A percentile compares a stretch with the other conserved stretches of the same genome.
phyloP scores from a whole-genome alignment of 1,140 invertebrate genomes.

The Streblospio benedicti region DNA sequence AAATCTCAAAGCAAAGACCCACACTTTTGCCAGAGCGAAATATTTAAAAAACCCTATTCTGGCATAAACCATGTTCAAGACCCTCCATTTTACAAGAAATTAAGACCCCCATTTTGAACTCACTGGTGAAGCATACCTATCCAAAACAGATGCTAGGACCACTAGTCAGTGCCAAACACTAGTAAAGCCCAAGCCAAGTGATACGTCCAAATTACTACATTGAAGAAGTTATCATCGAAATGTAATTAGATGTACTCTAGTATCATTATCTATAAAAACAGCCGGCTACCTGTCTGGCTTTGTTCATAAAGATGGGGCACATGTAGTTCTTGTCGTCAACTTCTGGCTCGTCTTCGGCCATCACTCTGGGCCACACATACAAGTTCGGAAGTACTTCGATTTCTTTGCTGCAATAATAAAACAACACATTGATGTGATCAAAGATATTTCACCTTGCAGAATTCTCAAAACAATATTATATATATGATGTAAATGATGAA shows the following conservation, averaged over 20 bases:
- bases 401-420: slow-evolving; percentile 3
- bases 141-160: too few relatives aligned
- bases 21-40: too few relatives aligned
- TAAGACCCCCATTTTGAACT: too few relatives aligned
- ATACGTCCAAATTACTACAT: too few relatives aligned
- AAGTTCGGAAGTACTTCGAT: slow-evolving; percentile 9
- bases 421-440: background rate
- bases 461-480: slow-evolving; percentile 17
- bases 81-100: too few relatives aligned
- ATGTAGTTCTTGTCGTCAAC: slow-evolving; percentile 15
- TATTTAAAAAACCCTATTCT: too few relatives aligned
- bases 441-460: background rate
- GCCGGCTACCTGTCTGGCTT: slow-evolving; percentile 22
- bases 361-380: slow-evolving; percentile 14
- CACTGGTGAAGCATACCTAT: too few relatives aligned
- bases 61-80: too few relatives aligned
- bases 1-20: too few relatives aligned
- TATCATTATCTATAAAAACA: background rate
- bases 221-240: too few relatives aligned
- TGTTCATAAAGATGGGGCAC: slow-evolving; percentile 41
- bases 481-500: background rate
- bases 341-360: slow-evolving; percentile 9
- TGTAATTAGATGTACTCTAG: background rate
- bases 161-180: too few relatives aligned
- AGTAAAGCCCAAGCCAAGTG: too few relatives aligned